Percentiles rank a stretch among this genome's conserved stretches.
Conservation (phyloP, 2,113 vertebrate genomes). For the Aphyosemion australe region DNA sequence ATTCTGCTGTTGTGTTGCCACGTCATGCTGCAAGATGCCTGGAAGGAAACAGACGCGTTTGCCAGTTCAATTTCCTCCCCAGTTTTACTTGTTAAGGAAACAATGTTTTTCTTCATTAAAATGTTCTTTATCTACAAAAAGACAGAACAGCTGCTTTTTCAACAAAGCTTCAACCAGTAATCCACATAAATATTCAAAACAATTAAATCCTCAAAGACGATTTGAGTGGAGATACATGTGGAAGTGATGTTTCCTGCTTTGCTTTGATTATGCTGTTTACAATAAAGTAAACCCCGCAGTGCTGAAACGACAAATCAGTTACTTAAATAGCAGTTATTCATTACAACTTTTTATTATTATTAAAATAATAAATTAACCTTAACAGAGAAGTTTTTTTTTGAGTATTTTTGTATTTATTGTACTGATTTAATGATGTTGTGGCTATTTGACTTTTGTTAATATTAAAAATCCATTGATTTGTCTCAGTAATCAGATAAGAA, state of each 20-base stretch:
- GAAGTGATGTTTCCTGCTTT: conserved; percentile 9
- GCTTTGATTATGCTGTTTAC: neutral
- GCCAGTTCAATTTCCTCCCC: conserved; percentile 21
- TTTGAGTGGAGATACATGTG: conserved; percentile 35
- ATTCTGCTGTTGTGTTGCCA: neutral
- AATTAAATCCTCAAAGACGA: conserved; percentile 46
- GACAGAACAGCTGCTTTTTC: conserved; percentile 43
- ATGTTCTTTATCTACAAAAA: conserved; percentile 55
- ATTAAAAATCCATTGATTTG: neutral
- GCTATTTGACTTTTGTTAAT: too few species aligned
- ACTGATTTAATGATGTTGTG: too few species aligned
- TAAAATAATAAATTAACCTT: neutral
- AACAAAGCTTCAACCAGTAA: conserved; percentile 46
- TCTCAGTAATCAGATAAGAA: neutral
- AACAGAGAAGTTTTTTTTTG: neutral
- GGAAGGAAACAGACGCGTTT: conserved; percentile 21
- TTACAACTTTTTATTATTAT: neutral
- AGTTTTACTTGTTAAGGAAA: conserved; percentile 31
- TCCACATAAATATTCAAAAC: conserved; percentile 57
- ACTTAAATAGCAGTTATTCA: neutral
- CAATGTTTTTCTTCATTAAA: conserved; percentile 49
- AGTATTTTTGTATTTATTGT: neutral
- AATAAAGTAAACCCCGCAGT: neutral
- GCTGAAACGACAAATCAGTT: conserved; percentile 1
- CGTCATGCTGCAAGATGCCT: neutral